Evolutionary conservation across 2,113 vertebrate species (phyloP), one percentile per base, ranked within the genome.

Genomic region (Leptobrachium leishanense): DNA sequence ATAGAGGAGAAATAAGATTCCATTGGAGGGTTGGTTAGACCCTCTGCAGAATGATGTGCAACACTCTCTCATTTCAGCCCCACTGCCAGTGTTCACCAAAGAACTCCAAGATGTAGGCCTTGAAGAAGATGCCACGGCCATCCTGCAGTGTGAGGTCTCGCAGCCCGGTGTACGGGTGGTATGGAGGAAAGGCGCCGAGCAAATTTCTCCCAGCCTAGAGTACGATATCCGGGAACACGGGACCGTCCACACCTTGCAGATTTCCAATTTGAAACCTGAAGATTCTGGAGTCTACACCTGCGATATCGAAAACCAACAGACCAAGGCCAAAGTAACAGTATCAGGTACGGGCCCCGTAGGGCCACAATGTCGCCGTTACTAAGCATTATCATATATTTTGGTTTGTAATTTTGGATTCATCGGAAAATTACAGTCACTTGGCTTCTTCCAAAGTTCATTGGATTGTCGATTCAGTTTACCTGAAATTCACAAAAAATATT

Each of bases 271-370:
- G 43, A 88, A 85, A 15, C 70, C 83, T 10, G 91, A 88, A 74
- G 92, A 95, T 53, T 88, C 87, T 9, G 94, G 92, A 4, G 91
- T 93, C 79, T 95, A 93, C 75, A 89, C 81, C 9, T 95, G 93
- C 46, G 90, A 93, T 55, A 89, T 90, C 1, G 91, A 91, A 44
- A 90, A 92, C 0, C 88, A 88, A 72, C 91, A 89, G 83, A 92
- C 83, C 0, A 84, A 88, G 50, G 92, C 93, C n/a, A 85, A 85
- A 6, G 53, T 96, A 69, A 90, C 85, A 2, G 87, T 95, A 9
- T 92, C 92, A 94, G 91, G 92, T 93, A 78, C 31, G 43, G 8
- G 13, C 11, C 55, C 13, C 55, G 13, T 15, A 59, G 13, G 8
- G 46, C 46, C 8, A 31, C 20, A 31, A 31, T 31, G 20, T 31